Base-by-base conservation (phyloP, 2,113 vertebrate species). In the Clupea harengus region DNA sequence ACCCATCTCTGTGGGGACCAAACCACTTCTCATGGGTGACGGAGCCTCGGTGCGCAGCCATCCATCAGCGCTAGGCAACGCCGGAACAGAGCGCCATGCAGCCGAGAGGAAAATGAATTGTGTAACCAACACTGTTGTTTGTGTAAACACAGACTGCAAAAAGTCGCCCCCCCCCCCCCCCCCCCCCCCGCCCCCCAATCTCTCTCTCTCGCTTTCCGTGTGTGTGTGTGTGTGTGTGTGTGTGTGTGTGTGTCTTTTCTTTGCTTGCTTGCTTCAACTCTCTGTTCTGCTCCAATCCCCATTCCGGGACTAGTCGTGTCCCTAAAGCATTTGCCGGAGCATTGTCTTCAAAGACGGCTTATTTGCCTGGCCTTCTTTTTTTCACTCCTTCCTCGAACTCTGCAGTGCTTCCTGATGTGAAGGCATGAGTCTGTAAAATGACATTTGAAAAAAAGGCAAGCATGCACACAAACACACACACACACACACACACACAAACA, bases 21-120 rank as follows among this genome's bases (percentile, higher is more conserved):
- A 18, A 20, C 39, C 78, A 52, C 81, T 83, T 80, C 83, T 84
- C 44, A 57, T 9, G 22, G 32, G 49, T 86, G 87, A 88, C 86
- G 81, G 81, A 83, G 86, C 45, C 81, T 83, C 25, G 15, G 50
- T 20, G 47, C 52, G 57, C 82, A 32, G 8, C 60, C 89, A 86
- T 89, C 57, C 83, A 88, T 88, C 89, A 89, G 28, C 50, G 49
- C 18, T 9, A 7, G 60, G 78, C 32, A 78, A 44, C 72, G 72
- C 72, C 13, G 72, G 72, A 39, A 39, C 72, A 10, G 28, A 78
- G 67, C 18, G 44, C 82, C 45, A 60, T 10, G 80, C 83, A 64
- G 83, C 60, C 81, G n/a, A 25, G 49, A 75, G 50, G 82, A 83
- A 90, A 89, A 85, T 86, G 45, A 82, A 86, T 84, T 88, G 82